Base-by-base conservation (phyloP, 2,113 vertebrate genomes). In the Erythrolamprus reginae region DNA sequence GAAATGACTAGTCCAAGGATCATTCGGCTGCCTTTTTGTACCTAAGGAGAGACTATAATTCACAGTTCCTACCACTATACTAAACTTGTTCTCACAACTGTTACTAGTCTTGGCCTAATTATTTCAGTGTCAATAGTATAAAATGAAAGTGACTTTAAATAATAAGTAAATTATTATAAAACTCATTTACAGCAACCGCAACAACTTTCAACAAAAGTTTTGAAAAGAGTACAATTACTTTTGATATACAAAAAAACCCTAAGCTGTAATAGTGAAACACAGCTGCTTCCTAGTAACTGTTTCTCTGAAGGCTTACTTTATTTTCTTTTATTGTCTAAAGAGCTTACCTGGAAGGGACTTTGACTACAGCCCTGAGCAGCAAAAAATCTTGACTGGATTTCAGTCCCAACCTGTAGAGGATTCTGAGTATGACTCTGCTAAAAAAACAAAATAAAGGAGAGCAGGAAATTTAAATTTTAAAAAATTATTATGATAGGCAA, bases 301-400 rank as follows among this genome's bases (percentile, higher is more conserved):
- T 84, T 70, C 8, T 52, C 23, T 0, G 33, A 23, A 88, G 87
- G 52, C 55, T 92, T 88, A 82, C 89, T 92, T 88, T 55, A 23
- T 89, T 91, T 89, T 45, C 56, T 45, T 53, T 70, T 89, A 13
- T 38, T 70, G 28, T 23, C 53, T 86, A 55, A 17, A 87, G 8
- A 91, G 93, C 96, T 96, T 94, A 96, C 96, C 96, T 96, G 96
- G 94, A 96, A 96, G 5, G 96, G 96, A 90, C 95, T 95, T 94
- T 96, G 96, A 93, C 93, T 94, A 94, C 96, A 96, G 93, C 96
- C 96, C 94, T 96, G 96, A 91, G 94, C 93, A 88, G 96, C 94
- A 92, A 96, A 96, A 95, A 96, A 96, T 94, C 96, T 95, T 94
- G 96, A 96, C 94, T 95, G 96, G 92, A 96, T 95, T 94, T 96